Evolutionary conservation across 1,140 invertebrate genomes (phyloP).

Genomic region (Idris sp.): DNA sequence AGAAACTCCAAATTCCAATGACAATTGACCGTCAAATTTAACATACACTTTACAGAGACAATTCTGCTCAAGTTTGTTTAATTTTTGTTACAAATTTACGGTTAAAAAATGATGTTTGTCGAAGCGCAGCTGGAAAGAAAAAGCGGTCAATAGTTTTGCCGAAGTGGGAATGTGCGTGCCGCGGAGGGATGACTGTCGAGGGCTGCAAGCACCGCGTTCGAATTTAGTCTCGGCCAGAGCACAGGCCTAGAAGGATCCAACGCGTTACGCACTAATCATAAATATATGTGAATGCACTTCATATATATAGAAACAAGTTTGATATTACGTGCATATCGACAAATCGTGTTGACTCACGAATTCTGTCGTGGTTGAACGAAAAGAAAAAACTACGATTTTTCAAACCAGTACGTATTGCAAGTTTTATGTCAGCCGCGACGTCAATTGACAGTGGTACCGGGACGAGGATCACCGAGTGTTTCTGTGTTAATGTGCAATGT

Average conservation of each 20-base stretch:
- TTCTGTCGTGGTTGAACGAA: too few species aligned
- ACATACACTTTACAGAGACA: too few species aligned
- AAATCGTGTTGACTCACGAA: too few species aligned
- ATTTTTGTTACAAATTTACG: too few species aligned
- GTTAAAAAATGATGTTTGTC: too few species aligned
- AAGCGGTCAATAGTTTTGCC: conserved; percentile 69
- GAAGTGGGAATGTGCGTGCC: conserved; percentile 73
- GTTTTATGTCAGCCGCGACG: conserved; percentile 57
- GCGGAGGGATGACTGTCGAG: conserved; percentile 77
- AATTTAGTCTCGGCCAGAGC: conserved; percentile 78
- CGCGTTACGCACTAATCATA: too few species aligned
- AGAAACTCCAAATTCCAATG: too few species aligned
- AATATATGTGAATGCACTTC: too few species aligned
- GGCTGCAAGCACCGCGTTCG: conserved; percentile 74
- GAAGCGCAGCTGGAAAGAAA: conserved; percentile 35
- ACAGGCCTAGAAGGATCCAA: conserved; percentile 76
- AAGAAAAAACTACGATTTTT: conserved; percentile 45
- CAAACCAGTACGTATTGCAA: conserved; percentile 61
- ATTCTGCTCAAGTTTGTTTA: too few species aligned
- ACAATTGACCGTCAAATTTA: too few species aligned
- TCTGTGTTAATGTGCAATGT: conserved; percentile 58
- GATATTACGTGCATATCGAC: conserved; percentile 45
- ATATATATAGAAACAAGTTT: too few species aligned
- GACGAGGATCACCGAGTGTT: conserved; percentile 47
- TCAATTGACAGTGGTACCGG: conserved; percentile 60